Percentiles rank a stretch among this genome's conserved stretches.
Conservation (phyloP, 2,113 vertebrate species). For the Polypterus bichir region DNA sequence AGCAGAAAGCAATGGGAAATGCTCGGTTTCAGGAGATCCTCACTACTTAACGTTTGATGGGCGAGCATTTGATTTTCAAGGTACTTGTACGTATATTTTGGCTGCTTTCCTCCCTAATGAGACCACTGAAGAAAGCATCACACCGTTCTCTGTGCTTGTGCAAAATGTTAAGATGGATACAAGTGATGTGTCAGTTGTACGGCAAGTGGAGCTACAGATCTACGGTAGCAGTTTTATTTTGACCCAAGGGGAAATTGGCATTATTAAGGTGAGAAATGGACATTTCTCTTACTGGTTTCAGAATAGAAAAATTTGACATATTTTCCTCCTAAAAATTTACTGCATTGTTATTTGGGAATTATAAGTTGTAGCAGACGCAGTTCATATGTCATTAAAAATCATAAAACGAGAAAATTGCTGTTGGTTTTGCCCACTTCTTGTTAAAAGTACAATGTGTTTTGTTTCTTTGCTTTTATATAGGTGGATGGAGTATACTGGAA, state of each 20-base stretch:
- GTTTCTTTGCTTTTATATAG: slow-evolving; percentile 21
- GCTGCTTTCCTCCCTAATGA: slow-evolving; percentile 13
- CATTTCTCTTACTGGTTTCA: too few relatives aligned
- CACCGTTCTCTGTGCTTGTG: slow-evolving; percentile 13
- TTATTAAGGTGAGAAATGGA: slow-evolving; percentile 19
- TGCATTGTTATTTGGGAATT: too few relatives aligned
- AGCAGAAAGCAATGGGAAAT: slow-evolving; percentile 10
- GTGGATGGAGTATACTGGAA: slow-evolving; percentile 36
- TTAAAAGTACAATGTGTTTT: too few relatives aligned
- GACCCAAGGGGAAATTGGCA: slow-evolving; percentile 10
- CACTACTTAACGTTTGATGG: slow-evolving; percentile 27
- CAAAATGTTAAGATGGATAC: not conserved
- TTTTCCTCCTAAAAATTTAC: too few relatives aligned
- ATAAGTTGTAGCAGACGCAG: too few relatives aligned
- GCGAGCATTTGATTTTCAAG: slow-evolving; percentile 26
- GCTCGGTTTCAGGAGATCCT: slow-evolving; percentile 16
- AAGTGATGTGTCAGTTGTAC: slow-evolving; percentile 9
- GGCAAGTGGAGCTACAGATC: slow-evolving; percentile 6
- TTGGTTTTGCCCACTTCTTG: too few relatives aligned
- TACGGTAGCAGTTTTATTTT: slow-evolving; percentile 2
- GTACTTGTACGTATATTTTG: slow-evolving; percentile 31
- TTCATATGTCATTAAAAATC: too few relatives aligned
- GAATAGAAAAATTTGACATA: too few relatives aligned
- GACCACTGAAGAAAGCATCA: not conserved
- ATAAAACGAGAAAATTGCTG: too few relatives aligned